A percentile compares a stretch with the other conserved stretches of the same genome.
These are phyloP conservation scores for Macropodus opercularis DNA, from an alignment of 2,797 vertebrate species.

Conservation along the genomic window DNA sequence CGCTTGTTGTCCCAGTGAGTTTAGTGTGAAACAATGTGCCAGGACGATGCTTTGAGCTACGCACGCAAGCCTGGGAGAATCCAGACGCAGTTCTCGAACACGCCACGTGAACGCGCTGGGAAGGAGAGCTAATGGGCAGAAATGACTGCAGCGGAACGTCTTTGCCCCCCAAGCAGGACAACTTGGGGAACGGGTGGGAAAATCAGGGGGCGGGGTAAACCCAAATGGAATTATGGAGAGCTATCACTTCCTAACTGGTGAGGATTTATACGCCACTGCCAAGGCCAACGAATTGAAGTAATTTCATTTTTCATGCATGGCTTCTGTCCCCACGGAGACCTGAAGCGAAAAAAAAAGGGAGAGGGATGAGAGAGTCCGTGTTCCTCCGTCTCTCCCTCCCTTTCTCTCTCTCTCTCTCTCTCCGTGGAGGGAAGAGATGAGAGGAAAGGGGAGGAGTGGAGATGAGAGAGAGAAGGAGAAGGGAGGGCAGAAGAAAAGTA, in stretches of 20 bases:
- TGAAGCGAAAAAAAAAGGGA: constrained; percentile 48
- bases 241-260: constrained; percentile 76
- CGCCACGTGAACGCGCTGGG: constrained; percentile 48
- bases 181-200: constrained; percentile 60
- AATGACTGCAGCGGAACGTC: constrained; percentile 50
- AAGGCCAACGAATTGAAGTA: constrained; percentile 77
- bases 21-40: constrained; percentile 4
- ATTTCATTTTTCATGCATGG: constrained; percentile 81
- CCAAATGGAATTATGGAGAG: constrained; percentile 72
- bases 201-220: constrained; percentile 62
- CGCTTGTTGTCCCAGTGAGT: constrained; percentile 3
- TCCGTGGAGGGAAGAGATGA: constrained; percentile 23
- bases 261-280: constrained; percentile 72
- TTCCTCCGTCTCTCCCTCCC: too few relatives aligned
- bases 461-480: constrained; percentile 26
- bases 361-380: constrained; percentile 28
- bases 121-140: constrained; percentile 64
- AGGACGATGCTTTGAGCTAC: constrained; percentile 7
- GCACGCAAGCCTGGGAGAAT: constrained; percentile 10
- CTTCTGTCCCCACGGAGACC: constrained; percentile 75
- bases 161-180: constrained; percentile 39
- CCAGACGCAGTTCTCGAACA: constrained; percentile 39
- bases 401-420: too few relatives aligned
- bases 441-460: constrained; percentile 30
- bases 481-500: constrained; percentile 21